Base-by-base conservation (phyloP, 2,888 invertebrate genomes). In the Myopa tessellatipennis region DNA sequence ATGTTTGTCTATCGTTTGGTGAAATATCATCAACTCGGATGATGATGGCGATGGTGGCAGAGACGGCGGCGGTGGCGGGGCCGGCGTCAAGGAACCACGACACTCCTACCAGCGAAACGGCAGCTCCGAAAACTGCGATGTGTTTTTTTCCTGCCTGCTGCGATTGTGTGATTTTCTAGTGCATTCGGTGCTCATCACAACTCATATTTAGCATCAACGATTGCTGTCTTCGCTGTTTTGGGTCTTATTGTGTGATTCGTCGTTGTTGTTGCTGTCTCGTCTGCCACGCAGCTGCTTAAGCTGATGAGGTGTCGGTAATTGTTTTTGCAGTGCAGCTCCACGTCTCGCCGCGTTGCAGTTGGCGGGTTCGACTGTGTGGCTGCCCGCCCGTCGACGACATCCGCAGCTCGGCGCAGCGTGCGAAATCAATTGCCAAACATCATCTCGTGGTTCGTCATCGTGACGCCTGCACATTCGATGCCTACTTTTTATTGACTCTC, bases 1-100 rank as follows among this genome's bases (percentile, higher is more conserved):
- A 69, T 69, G 60, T 75, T 75, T 75, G 75, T 68, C 69, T 75
- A 75, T 75, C 75, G 75, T 50, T 38, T 6, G 60, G 60, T 45
- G 26, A 75, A 75, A 60, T 58, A 55, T 60, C 68, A 75, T 75
- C 75, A 34, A 52, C 45, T n/a, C n/a, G 58, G 73, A 1, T 34
- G 60, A 60, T 6, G 68, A 36, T 34, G 63, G 0, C 26, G 65
- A 38, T 38, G 72, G 18, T n/a, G 36, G n/a, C 12, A 34, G 58
- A 34, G 38, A 36, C 14, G 18, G n/a, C n/a, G n/a, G 26, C 26
- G 26, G 26, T 26, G 1, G 26, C 26, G 26, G 2, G 26, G 26
- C 26, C 26, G 8, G 16, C n/a, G n/a, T n/a, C 61, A 63, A 18
- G 61, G 10, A 63, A 12, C 61, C 61, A 68, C 52, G 74, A 75